These are phyloP conservation scores for Astur gentilis DNA, from an alignment of 2,113 vertebrate species.

Conservation along the genomic window DNA sequence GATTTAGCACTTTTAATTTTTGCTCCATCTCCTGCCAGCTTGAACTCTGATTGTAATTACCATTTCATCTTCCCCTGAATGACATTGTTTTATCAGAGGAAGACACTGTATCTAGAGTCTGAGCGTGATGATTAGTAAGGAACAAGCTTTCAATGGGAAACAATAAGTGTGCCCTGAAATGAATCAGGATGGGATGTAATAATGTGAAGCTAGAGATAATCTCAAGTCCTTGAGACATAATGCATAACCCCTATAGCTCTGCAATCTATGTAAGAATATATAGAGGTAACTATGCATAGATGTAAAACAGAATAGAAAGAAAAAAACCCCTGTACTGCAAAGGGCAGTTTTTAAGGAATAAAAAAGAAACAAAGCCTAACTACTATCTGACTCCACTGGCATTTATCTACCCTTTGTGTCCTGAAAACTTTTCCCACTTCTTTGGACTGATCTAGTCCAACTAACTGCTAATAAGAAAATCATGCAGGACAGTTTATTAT, in stretches of 20 bases:
- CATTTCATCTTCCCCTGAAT: conserved; percentile 67
- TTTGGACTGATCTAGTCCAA: not conserved
- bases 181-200: not conserved
- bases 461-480: not conserved
- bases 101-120: conserved; percentile 25
- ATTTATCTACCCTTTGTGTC: too few relatives aligned
- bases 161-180: not conserved
- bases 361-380: not conserved
- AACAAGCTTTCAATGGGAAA: conserved; percentile 1
- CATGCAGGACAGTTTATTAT: not conserved
- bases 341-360: not conserved
- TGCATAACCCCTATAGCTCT: not conserved
- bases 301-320: not conserved
- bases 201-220: not conserved
- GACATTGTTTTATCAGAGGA: conserved; percentile 73
- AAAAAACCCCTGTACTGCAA: not conserved
- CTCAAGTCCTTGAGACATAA: not conserved
- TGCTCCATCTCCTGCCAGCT: conserved; percentile 69
- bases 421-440: not conserved
- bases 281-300: not conserved
- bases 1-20: conserved; percentile 79
- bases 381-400: too few relatives aligned
- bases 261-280: not conserved
- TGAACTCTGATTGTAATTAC: conserved; percentile 81
- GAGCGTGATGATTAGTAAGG: not conserved